Evolutionary conservation across 2,797 vertebrate species (phyloP), one percentile per base, ranked within the genome.

Genomic region (Chrysocyon brachyurus): DNA sequence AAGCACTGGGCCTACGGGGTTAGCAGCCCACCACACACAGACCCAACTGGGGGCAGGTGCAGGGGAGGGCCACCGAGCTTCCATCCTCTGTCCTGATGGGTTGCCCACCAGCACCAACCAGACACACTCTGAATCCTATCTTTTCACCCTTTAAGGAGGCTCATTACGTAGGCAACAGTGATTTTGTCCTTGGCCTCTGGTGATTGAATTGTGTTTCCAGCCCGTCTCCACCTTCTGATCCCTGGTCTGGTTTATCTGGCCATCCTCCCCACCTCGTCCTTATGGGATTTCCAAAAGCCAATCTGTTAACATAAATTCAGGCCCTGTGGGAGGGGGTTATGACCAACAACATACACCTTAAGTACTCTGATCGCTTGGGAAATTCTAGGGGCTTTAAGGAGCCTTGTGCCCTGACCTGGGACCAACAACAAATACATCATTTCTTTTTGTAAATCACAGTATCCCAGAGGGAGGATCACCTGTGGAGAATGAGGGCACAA

Each of bases 381-480:
- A 40, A 54, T 84, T 78, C 61, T 26, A 84, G 40, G n/a, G 33
- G 15, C 16, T 88, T 92, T 77, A 75, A 75, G 54, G 61, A 78
- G 26, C 12, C 46, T 31, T 82, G 33, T 70, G 54, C 40, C 52
- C 75, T 16, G 36, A 59, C 68, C 9, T 17, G 46, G 36, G 66
- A 92, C 36, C 28, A 81, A 75, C 31, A 82, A 12, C n/a, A 89
- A 78, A 63, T 84, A 28, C 22, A 59, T 68, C 68, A 70, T 93
- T 96, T 85, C 21, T 63, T 78, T n/a, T 26, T 46, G 46, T 89
- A 70, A 83, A 84, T 89, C 54, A 89, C 28, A 95, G 5, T 61
- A 68, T 63, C n/a, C 54, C 40, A 17, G n/a, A 54, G 10, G 21
- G 6, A 83, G 52, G 94, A 52, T 83, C 14, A 16, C 26, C 52